Base-by-base conservation (phyloP, 1,140 invertebrate genomes). In the Vanessa tameamea region DNA sequence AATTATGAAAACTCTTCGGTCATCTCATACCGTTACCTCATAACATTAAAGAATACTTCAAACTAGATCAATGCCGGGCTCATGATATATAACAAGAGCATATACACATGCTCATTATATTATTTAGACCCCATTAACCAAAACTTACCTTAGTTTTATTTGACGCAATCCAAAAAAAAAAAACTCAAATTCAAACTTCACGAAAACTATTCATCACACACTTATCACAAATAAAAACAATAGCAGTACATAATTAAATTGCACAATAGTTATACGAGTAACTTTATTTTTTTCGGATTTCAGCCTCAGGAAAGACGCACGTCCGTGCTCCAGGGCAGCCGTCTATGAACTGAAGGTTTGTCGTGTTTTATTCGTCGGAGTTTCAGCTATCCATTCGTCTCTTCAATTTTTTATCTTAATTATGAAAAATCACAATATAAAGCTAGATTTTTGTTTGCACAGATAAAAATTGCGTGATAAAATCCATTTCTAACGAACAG, bases 31-130 rank as follows among this genome's bases (percentile, higher is more conserved):
- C 51, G 26, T 57, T 26, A 65, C 43, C 13, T 65, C 12, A 65
- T 20, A 65, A 16, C 23, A 14, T 47, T 15, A 66, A 53, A n/a
- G n/a, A 37, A 70, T 37, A 50, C 64, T 64, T 31, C 48, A 71
- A 64, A 55, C 61, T 64, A 51, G 61, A 47, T 64, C 78, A 82
- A 78, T 77, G 78, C 63, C 78, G 74, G 79, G 81, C 80, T 85
- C 77, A 82, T 37, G n/a, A 67, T 15, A 13, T 50, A 53, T 53
- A 57, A 57, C 3, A 61, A 14, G n/a, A 59, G 15, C 71, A 61
- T 73, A 85, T 81, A 83, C 77, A 82, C 75, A 76, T 51, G 77
- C 53, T 63, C 72, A 77, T 72, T 15, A 64, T 11, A 64, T 51
- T 72, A 70, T 47, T 68, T 57, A 57, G 20, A 37, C 53, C 23